Base-by-base conservation (phyloP, 1,140 invertebrate species). In the Popillia japonica region DNA sequence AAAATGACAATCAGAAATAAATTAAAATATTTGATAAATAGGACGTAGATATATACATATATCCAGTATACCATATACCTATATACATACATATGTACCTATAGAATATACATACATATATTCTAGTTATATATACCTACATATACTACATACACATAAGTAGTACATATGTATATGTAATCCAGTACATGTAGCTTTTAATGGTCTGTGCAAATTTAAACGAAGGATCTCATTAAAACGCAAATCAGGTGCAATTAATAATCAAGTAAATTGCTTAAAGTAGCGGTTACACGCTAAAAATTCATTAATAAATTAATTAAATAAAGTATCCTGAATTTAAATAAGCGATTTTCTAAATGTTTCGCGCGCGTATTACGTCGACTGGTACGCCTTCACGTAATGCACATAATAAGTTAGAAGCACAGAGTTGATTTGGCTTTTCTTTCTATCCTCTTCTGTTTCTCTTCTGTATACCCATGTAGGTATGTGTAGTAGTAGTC, bases 261-360 rank as follows among this genome's bases (percentile, higher is more conserved):
- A 68, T 68, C 27, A 68, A 68, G 61, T 68, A 68, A 68, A 68
- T 68, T 68, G 61, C 61, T 68, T 34, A 34, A 68, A 68, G 61
- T 68, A 68, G 61, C 61, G 61, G 61, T 68, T 68, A 68, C 22
- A 68, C 61, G 61, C 27, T 68, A 68, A 68, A 68, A 68, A 34
- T 68, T 68, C 20, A 68, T 68, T 68, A 68, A 27, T 68, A 68
- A 68, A 68, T 68, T 68, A 68, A 68, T 68, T 68, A 68, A 68
- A 68, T 68, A 68, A 68, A 68, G 61, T 68, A 68, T 68, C 61
- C 61, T 68, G 61, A 68, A 68, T 68, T 68, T 68, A 68, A 68
- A 68, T 68, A 27, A 34, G 22, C 61, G 61, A 34, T 68, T 68
- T 68, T 68, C 61, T 68, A 68, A 68, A 68, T 20, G 27, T 68